phyloP scores from a whole-genome alignment of 2,888 invertebrate species.

The Ramazzottius varieornatus region DNA sequence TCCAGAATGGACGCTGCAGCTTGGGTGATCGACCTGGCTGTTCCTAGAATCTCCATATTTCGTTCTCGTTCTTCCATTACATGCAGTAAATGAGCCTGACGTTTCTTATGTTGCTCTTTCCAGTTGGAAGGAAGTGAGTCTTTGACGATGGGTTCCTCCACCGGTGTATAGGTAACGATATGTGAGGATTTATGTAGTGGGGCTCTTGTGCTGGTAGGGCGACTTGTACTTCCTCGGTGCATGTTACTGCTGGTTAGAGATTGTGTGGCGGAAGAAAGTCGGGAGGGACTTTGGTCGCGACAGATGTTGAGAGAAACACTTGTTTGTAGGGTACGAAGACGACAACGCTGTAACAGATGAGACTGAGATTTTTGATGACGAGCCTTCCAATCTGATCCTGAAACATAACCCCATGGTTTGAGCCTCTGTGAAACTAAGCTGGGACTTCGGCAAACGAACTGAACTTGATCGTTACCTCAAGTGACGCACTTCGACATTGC shows the following conservation, averaged over 20 bases:
- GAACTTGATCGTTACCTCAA: too few species aligned
- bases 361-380: not conserved
- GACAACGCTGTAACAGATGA: not conserved
- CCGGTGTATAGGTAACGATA: not conserved
- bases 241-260: too few species aligned
- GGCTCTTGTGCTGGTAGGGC: too few species aligned
- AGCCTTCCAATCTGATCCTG: not conserved
- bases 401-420: too few species aligned
- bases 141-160: not conserved
- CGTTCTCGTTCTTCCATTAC: not conserved
- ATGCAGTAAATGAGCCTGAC: not conserved
- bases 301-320: too few species aligned
- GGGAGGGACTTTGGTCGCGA: too few species aligned
- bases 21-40: not conserved
- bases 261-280: too few species aligned
- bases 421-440: too few species aligned
- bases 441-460: too few species aligned
- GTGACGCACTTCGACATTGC: too few species aligned
- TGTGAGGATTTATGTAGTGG: not conserved
- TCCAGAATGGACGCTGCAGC: not conserved
- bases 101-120: not conserved
- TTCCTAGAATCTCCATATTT: not conserved
- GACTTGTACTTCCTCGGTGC: too few species aligned
- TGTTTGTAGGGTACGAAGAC: too few species aligned
- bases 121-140: not conserved